These are phyloP conservation scores for Monopis laevigella DNA, from an alignment of 2,888 invertebrate species.

Conservation along the genomic window DNA sequence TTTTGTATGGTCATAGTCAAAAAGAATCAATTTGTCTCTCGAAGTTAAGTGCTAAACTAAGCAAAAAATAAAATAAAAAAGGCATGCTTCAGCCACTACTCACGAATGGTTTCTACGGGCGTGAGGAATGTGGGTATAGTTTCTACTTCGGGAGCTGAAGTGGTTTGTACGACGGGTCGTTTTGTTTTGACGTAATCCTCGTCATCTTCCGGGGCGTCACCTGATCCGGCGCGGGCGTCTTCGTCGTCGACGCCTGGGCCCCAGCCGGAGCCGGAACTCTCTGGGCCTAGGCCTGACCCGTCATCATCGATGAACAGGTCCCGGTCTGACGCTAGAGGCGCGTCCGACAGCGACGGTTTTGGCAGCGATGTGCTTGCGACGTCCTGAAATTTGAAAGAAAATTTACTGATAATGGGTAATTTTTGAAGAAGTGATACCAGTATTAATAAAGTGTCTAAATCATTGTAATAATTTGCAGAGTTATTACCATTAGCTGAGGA, in stretches of 20 bases:
- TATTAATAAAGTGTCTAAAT: too few relatives aligned
- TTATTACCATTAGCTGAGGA: too few relatives aligned
- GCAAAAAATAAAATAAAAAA: slow-evolving; percentile 38
- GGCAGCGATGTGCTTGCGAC: slow-evolving; percentile 28
- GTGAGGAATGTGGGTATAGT: slow-evolving; percentile 32
- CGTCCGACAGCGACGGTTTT: slow-evolving; percentile 22
- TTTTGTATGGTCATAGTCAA: too few relatives aligned
- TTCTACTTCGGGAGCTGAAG: slow-evolving; percentile 19
- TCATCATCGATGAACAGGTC: slow-evolving; percentile 83
- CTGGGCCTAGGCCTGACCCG: slow-evolving; percentile 74
- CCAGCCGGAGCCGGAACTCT: slow-evolving; percentile 88
- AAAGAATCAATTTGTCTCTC: too few relatives aligned
- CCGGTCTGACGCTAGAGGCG: slow-evolving; percentile 49
- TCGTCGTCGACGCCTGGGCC: slow-evolving; percentile 84
- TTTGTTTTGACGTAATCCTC: slow-evolving; percentile 40
- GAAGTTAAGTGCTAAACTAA: too few relatives aligned
- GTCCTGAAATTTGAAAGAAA: slow-evolving; percentile 39
- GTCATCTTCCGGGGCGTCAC: slow-evolving; percentile 48
- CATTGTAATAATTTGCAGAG: too few relatives aligned
- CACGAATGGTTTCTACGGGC: slow-evolving; percentile 44
- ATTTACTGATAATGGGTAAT: too few relatives aligned
- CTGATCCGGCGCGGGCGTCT: slow-evolving; percentile 53
- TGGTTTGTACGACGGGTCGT: slow-evolving; percentile 21
- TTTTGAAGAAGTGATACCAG: too few relatives aligned
- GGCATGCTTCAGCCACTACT: slow-evolving; percentile 65